These are phyloP conservation scores for Neotragus pygmaeus DNA, from an alignment of 2,113 vertebrate species.

Conservation along the genomic window DNA sequence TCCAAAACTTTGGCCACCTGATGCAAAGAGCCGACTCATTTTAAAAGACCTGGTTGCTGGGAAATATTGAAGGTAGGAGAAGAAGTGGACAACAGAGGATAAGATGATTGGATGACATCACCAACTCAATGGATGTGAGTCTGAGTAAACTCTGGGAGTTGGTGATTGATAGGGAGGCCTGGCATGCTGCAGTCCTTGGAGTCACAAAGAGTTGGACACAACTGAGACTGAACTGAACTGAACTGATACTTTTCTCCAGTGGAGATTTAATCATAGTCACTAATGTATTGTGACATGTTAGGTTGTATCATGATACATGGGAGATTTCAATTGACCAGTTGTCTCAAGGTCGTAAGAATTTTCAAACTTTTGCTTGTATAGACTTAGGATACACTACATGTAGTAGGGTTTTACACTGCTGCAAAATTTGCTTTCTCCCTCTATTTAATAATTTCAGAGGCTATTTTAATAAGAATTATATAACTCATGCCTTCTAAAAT, in stretches of 20 bases:
- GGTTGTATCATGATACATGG: not conserved
- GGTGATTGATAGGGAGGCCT: not conserved
- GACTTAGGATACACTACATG: not conserved
- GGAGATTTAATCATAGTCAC: not conserved
- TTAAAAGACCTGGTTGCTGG: not conserved
- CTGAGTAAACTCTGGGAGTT: not conserved
- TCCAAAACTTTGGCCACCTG: not conserved
- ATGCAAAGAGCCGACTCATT: not conserved
- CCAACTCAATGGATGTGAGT: not conserved
- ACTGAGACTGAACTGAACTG: not conserved
- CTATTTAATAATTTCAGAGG: not conserved
- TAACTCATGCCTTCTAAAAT: not conserved
- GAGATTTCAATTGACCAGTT: not conserved
- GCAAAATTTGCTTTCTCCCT: not conserved
- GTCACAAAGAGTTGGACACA: fast-evolving
- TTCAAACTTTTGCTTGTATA: not conserved
- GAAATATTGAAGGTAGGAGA: not conserved
- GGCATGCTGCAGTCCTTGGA: not conserved
- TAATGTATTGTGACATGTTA: not conserved
- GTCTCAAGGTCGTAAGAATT: not conserved
- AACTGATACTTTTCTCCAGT: not conserved
- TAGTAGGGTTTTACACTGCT: not conserved
- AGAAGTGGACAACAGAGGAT: not conserved
- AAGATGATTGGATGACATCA: not conserved
- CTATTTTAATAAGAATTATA: conserved; percentile 33